Evolutionary conservation across 2,888 invertebrate genomes (phyloP), one percentile per base, ranked within the genome.

Genomic region (Hypsopygia costalis): DNA sequence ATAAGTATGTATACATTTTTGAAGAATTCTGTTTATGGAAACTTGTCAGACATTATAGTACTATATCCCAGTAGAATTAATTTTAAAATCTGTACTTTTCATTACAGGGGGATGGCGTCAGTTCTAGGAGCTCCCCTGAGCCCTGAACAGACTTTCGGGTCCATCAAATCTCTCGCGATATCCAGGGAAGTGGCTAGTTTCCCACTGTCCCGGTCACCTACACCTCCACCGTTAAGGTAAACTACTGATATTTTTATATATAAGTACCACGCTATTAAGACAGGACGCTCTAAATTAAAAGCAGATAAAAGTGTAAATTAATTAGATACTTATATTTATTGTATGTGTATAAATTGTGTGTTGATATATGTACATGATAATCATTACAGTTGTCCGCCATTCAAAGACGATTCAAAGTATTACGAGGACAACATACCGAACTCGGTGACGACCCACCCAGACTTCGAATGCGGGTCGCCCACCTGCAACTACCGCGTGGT

Each of bases 101-200:
- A 21, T 88, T 89, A 44, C 90, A 93, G 94, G 60, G 93, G 92
- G 46, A 90, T 93, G 88, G 93, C 93, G 50, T 91, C 92, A 51
- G 89, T 91, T 41, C 88, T 92, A 20, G 92, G 92, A 54, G 92
- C 91, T 44, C 93, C 93, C 52, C 78, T 93, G 45, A 93, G 93
- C 58, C 93, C 93, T 31, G 93, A 93, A 72, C 93, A 93, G 79
- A 92, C 93, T 3, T 94, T 93, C 63, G 94, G 94, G 46, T 94
- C 93, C 45, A 94, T 94, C 64, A 91, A 93, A 55, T 94, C 94
- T 28, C 82, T 94, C 51, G 92, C 93, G 20, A 92, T 92, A 60
- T 92, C 93, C 38, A 85, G 94, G 54, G 94, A 94, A 74, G 93
- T 94, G 41, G 94, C 94, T 54, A 94, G 94, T 70, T 94, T 94